These are phyloP conservation scores for Papilio xuthus DNA, from an alignment of 1,140 invertebrate species.

Conservation along the genomic window DNA sequence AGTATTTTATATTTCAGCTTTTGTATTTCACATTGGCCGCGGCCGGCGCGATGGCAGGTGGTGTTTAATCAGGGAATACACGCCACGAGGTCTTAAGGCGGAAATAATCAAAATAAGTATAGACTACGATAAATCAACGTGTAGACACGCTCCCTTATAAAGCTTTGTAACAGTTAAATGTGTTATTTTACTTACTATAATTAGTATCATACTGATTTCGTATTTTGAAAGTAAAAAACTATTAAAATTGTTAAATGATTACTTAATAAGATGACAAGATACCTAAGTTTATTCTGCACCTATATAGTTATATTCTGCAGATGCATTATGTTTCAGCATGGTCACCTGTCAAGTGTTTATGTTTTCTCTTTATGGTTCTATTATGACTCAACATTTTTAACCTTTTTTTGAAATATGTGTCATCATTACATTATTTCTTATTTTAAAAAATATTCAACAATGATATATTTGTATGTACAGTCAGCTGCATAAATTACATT, in stretches of 20 bases:
- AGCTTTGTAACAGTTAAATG: slow-evolving; percentile 17
- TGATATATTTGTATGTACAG: neutral
- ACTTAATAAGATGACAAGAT: neutral
- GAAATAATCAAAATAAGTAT: slow-evolving; percentile 40
- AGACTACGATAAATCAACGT: slow-evolving; percentile 36
- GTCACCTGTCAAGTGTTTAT: neutral
- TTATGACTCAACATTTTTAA: neutral
- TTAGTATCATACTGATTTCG: slow-evolving; percentile 17
- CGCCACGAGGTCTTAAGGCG: slow-evolving; percentile 37
- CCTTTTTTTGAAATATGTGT: neutral
- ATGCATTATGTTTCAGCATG: neutral
- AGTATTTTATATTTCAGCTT: slow-evolving; percentile 30
- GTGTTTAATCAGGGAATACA: slow-evolving; percentile 38
- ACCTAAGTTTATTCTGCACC: no score
- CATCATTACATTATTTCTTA: neutral
- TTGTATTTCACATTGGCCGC: slow-evolving; percentile 23
- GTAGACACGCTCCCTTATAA: slow-evolving; percentile 35
- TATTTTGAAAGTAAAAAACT: neutral
- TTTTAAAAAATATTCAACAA: neutral
- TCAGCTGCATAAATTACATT: no score
- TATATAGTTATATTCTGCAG: no score
- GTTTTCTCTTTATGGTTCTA: neutral
- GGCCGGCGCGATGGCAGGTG: slow-evolving; percentile 30
- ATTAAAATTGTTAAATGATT: neutral
- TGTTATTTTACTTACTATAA: slow-evolving; percentile 29